These are phyloP conservation scores for Antigone vipio DNA, from an alignment of 2,113 vertebrate species.

Conservation along the genomic window DNA sequence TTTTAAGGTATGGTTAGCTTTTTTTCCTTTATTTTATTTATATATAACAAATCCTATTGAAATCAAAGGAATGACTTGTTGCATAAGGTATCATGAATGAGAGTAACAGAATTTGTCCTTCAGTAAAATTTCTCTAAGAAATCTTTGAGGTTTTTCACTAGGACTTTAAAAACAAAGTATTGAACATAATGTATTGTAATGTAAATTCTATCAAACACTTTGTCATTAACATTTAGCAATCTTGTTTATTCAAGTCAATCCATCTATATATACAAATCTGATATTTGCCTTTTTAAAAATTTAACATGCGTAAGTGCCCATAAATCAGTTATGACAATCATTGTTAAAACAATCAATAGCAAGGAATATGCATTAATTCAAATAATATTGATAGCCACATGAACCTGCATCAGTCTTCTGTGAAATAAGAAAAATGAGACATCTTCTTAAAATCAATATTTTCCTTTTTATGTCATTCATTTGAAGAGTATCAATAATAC, in stretches of 20 bases:
- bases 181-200: constrained; percentile 56
- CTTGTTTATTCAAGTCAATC: constrained; percentile 75
- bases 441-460: constrained; percentile 81
- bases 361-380: constrained; percentile 85
- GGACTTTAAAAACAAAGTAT: constrained; percentile 38
- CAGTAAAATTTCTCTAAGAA: not conserved
- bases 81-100: not conserved
- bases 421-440: constrained; percentile 83
- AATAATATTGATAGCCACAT: constrained; percentile 81
- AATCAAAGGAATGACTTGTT: not conserved
- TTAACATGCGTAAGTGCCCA: constrained; percentile 80
- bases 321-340: constrained; percentile 86
- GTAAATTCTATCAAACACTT: constrained; percentile 59
- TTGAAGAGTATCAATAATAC: constrained; percentile 77
- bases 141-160: constrained; percentile 1
- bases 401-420: constrained; percentile 77
- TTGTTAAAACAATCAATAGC: constrained; percentile 82
- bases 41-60: not conserved
- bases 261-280: constrained; percentile 74
- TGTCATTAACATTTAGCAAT: constrained; percentile 68
- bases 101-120: not conserved
- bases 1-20: not conserved
- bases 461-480: constrained; percentile 78
- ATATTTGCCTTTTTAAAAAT: constrained; percentile 84
- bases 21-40: not conserved